Percentiles rank a stretch among this genome's conserved stretches.
Evolutionary conservation across 2,113 vertebrate genomes (phyloP).

Genomic region (crab-eating macaque (Macaca fascicularis)): DNA sequence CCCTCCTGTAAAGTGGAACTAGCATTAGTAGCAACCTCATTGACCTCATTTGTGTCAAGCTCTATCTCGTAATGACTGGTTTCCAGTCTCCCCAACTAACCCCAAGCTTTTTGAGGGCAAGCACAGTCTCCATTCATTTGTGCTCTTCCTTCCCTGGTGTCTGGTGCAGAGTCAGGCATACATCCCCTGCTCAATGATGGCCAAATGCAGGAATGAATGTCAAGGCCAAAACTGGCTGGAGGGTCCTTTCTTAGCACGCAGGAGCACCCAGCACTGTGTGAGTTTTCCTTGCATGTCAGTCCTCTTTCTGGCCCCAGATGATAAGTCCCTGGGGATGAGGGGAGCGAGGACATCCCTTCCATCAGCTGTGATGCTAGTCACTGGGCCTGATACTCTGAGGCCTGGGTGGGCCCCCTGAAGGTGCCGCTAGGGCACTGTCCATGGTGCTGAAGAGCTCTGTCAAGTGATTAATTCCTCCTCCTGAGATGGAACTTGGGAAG

Average conservation of each 20-base stretch:
- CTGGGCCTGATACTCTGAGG: neutral
- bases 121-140: neutral
- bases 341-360: neutral
- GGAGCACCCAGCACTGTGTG: neutral
- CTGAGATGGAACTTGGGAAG: neutral
- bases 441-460: conserved; percentile 57
- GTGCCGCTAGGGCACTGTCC: conserved; percentile 23
- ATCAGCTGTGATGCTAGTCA: fast-evolving
- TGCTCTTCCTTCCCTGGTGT: neutral
- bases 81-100: neutral
- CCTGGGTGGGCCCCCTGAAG: neutral
- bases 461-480: conserved; percentile 46
- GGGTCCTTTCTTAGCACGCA: neutral
- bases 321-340: neutral
- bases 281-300: no score
- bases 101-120: neutral
- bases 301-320: neutral
- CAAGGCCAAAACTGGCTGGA: neutral
- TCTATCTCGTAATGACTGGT: neutral
- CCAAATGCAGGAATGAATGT: neutral
- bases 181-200: neutral
- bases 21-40: neutral
- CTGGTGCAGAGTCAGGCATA: neutral
- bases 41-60: neutral
- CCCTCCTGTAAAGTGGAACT: neutral